A percentile compares a stretch with the other conserved stretches of the same genome.
Evolutionary conservation across 2,888 invertebrate species (phyloP).

Genomic region (Fragum whitleyi): DNA sequence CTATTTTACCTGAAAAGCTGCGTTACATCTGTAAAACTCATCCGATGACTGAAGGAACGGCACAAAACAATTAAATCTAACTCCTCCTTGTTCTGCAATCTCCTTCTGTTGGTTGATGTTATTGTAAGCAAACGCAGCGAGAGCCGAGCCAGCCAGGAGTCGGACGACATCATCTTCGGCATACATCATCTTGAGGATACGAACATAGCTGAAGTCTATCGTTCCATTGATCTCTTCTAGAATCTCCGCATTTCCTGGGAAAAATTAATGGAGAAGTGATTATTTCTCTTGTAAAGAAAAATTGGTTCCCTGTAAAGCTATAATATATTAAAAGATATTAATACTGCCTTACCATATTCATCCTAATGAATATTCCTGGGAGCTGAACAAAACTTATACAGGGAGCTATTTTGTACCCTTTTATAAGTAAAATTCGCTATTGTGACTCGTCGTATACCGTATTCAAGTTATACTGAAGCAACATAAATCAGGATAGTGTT

Average conservation of each 20-base stretch:
- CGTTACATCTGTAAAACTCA: conserved; percentile 81
- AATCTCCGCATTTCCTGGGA: conserved; percentile 79
- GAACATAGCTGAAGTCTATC: conserved; percentile 83
- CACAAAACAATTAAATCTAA: conserved; percentile 82
- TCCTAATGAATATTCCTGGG: too few relatives aligned
- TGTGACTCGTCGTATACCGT: too few relatives aligned
- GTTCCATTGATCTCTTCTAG: conserved; percentile 80
- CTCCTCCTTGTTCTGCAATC: conserved; percentile 83
- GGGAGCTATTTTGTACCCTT: too few relatives aligned
- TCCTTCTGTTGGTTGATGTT: conserved; percentile 82
- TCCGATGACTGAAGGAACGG: conserved; percentile 83
- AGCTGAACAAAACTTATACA: too few relatives aligned
- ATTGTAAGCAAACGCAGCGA: conserved; percentile 84
- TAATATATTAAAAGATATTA: too few relatives aligned
- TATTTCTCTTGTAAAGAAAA: too few relatives aligned
- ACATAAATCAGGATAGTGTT: too few relatives aligned
- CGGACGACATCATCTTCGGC: conserved; percentile 75
- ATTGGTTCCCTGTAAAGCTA: too few relatives aligned
- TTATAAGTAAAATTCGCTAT: too few relatives aligned
- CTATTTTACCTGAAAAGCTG: conserved; percentile 83
- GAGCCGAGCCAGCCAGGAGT: conserved; percentile 80
- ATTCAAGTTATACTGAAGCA: too few relatives aligned
- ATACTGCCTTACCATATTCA: too few relatives aligned
- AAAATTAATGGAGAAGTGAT: too few relatives aligned
- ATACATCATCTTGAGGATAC: conserved; percentile 83